These are phyloP conservation scores for Nemopilema nomurai DNA, from an alignment of 30 jellyfish, hydroid and myxozoan genomes.

Conservation along the genomic window DNA sequence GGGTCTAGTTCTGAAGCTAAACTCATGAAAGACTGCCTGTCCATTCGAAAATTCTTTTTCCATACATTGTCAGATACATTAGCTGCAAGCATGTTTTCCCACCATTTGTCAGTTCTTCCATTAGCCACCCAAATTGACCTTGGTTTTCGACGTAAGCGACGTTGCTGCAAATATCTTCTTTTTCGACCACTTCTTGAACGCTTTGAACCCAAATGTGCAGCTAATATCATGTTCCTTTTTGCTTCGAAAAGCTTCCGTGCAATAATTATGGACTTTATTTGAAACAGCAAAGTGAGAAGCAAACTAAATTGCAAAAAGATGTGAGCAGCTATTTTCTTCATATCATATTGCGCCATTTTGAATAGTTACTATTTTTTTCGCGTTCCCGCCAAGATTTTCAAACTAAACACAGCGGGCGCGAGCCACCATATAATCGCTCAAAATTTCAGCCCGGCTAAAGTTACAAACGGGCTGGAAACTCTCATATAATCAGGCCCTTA, in stretches of 20 bases:
- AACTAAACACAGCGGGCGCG: slow-evolving; percentile 10
- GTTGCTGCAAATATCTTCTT: slow-evolving; percentile 25
- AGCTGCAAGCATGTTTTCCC: slow-evolving; percentile 58
- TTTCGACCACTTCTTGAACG: slow-evolving; percentile 38
- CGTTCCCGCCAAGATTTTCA: background rate
- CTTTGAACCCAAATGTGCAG: slow-evolving; percentile 44
- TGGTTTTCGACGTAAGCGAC: slow-evolving; percentile 27
- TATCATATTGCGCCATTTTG: too few species aligned
- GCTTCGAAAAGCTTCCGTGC: slow-evolving; percentile 29
- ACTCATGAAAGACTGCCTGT: slow-evolving; percentile 17
- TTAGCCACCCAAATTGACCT: slow-evolving; percentile 31
- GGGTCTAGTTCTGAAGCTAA: slow-evolving; percentile 32
- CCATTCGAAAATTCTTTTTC: slow-evolving; percentile 66
- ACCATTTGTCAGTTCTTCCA: slow-evolving; percentile 56
- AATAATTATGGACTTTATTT: slow-evolving; percentile 29
- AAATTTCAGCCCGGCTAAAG: too few species aligned
- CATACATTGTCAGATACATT: too few species aligned
- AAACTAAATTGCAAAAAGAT: slow-evolving; percentile 13
- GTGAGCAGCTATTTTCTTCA: background rate
- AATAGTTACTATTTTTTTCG: background rate
- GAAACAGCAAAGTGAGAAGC: slow-evolving; percentile 24
- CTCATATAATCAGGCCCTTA: too few species aligned
- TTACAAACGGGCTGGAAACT: too few species aligned
- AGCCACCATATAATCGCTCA: background rate
- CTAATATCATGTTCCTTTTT: slow-evolving; percentile 21